These are phyloP conservation scores for Elgaria multicarinata DNA, from an alignment of 2,113 vertebrate genomes.

Conservation along the genomic window DNA sequence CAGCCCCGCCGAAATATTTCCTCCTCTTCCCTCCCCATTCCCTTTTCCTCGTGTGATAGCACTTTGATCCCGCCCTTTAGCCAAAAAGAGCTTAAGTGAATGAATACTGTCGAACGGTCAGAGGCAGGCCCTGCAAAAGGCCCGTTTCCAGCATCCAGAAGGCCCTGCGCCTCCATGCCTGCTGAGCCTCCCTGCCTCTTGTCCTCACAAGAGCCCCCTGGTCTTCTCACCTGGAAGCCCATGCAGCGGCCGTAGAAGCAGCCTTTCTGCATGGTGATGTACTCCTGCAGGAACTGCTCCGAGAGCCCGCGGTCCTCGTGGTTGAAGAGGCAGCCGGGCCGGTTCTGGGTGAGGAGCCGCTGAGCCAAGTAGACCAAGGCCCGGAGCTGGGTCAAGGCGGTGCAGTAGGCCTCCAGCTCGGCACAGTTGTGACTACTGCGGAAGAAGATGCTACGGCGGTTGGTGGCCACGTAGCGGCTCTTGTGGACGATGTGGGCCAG, in stretches of 20 bases:
- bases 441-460: slow-evolving; percentile 91
- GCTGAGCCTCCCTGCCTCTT: background rate
- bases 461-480: slow-evolving; percentile 87
- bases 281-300: slow-evolving; percentile 86
- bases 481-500: slow-evolving; percentile 90
- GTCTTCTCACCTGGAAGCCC: slow-evolving; percentile 87
- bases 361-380: slow-evolving; percentile 89
- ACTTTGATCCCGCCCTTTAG: too few relatives aligned
- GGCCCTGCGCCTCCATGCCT: too few relatives aligned
- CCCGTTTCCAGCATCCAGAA: background rate
- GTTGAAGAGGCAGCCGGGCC: slow-evolving; percentile 83
- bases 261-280: slow-evolving; percentile 89
- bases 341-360: slow-evolving; percentile 85
- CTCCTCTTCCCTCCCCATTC: too few relatives aligned
- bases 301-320: slow-evolving; percentile 84
- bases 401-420: slow-evolving; percentile 91
- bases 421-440: slow-evolving; percentile 84
- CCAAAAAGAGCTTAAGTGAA: too few relatives aligned
- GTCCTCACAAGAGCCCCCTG: background rate
- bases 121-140: fast-evolving
- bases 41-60: too few relatives aligned
- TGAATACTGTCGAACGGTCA: too few relatives aligned
- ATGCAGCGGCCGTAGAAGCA: slow-evolving; percentile 94
- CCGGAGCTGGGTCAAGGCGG: slow-evolving; percentile 87
- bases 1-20: too few relatives aligned